Conservation (phyloP, 1,140 invertebrate genomes). For the Hermatobates lingyangjiaoensis region DNA sequence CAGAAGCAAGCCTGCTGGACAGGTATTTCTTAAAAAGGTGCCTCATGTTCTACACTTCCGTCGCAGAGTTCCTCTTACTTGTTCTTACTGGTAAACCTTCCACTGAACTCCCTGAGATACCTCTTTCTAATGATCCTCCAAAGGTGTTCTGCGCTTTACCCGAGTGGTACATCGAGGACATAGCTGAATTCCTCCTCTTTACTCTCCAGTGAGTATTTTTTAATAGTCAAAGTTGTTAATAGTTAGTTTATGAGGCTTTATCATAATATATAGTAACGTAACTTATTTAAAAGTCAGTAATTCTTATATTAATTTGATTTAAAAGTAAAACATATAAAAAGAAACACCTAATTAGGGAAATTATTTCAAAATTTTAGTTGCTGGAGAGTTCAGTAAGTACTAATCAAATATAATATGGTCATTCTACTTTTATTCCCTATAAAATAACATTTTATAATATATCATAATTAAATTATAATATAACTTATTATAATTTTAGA, state of each 20-base stretch:
- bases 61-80: constrained; percentile 54
- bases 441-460: too few relatives aligned
- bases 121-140: constrained; percentile 37
- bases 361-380: too few relatives aligned
- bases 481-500: too few relatives aligned
- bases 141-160: constrained; percentile 71
- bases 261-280: too few relatives aligned
- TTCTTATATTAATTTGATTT: background rate
- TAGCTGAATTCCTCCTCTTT: constrained; percentile 86
- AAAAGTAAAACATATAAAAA: too few relatives aligned
- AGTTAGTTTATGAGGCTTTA: too few relatives aligned
- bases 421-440: too few relatives aligned
- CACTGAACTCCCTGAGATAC: constrained; percentile 7
- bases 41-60: constrained; percentile 68
- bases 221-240: too few relatives aligned
- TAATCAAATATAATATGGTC: too few relatives aligned
- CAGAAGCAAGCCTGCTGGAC: constrained; percentile 72
- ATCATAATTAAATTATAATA: too few relatives aligned
- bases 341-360: too few relatives aligned
- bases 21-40: constrained; percentile 55
- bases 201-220: constrained; percentile 66
- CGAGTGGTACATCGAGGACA: constrained; percentile 92
- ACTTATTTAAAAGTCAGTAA: background rate
- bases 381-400: too few relatives aligned
- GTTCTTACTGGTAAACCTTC: constrained; percentile 29